Evolutionary conservation across 1,140 invertebrate species (phyloP), one percentile per base, ranked within the genome.

Genomic region (Lasaia peninsularis): DNA sequence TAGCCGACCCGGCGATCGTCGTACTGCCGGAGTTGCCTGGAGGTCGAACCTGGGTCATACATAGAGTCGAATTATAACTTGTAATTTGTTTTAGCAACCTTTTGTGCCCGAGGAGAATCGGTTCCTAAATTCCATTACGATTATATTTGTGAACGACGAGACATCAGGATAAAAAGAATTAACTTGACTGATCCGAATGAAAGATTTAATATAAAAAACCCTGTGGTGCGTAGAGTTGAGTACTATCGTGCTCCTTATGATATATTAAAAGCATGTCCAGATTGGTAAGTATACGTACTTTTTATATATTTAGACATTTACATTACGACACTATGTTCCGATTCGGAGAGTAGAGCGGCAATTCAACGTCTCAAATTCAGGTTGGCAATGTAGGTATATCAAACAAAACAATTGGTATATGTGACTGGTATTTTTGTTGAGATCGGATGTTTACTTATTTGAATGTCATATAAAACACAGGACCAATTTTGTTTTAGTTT

Each of bases 121-220:
- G 55, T 86, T 9, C 85, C 85, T 0, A 86, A 86, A 57, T 86
- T 88, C 52, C 85, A 88, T 52, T 88, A 88, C 64, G 85, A 86
- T 57, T 86, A 86, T 50, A 88, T 88, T 16, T 88, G 85, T 37
- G 85, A 88, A 53, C 61, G 83, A n/a, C 56, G 77, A 14, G 77
- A 83, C 35, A 70, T 86, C 1, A 85, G 82, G 35, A 79, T 88
- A 18, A 82, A 82, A 58, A 70, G 68, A 1, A 62, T 88, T 2
- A 88, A 88, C 34, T 62, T 88, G 8, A 78, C 82, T 0, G 82
- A 88, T 58, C 78, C 82, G 0, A 88, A 85, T 49, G 85, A 88
- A 52, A 69, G 80, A 31, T 85, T 83, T 51, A 88, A 88, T 35
- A 77, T 85, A 55, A 55, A 80, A n/a, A 88, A 85, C 20, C 82